A percentile compares a stretch with the other conserved stretches of the same genome.
These are phyloP conservation scores for Alauda arvensis DNA, from an alignment of 2,797 vertebrate genomes.

Conservation along the genomic window DNA sequence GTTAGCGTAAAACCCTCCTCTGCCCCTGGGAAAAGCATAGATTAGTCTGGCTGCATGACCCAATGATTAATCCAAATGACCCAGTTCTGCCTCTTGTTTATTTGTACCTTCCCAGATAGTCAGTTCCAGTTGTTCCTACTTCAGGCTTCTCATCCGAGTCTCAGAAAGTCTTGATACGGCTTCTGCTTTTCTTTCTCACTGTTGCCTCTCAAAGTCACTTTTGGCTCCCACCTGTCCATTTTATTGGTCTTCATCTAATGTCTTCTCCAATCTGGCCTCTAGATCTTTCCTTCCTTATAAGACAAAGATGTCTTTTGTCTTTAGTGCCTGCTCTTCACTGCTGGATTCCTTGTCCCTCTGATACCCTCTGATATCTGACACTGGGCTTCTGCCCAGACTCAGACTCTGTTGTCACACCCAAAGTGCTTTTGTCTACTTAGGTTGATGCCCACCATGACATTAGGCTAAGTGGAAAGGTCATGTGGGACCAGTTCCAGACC, in stretches of 20 bases:
- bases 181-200: background rate
- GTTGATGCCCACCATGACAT: background rate
- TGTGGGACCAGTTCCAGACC: background rate
- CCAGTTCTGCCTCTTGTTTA: conserved; percentile 32
- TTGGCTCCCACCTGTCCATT: background rate
- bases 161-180: background rate
- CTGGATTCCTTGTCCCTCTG: background rate
- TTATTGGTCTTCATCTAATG: background rate
- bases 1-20: background rate
- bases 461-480: background rate
- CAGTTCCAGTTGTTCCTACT: background rate
- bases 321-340: background rate
- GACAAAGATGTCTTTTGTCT: background rate
- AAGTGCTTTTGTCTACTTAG: background rate
- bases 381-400: background rate
- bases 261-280: background rate
- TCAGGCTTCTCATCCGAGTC: background rate
- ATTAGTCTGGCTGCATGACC: conserved; percentile 2
- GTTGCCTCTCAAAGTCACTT: background rate
- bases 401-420: background rate
- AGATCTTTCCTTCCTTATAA: background rate
- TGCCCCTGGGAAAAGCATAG: conserved; percentile 23
- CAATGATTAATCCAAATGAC: conserved; percentile 24
- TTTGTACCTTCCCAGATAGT: conserved; percentile 16
- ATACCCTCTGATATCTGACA: background rate